Evolutionary conservation across 2,113 vertebrate species (phyloP).

Genomic region (Tragulus kanchil): DNA sequence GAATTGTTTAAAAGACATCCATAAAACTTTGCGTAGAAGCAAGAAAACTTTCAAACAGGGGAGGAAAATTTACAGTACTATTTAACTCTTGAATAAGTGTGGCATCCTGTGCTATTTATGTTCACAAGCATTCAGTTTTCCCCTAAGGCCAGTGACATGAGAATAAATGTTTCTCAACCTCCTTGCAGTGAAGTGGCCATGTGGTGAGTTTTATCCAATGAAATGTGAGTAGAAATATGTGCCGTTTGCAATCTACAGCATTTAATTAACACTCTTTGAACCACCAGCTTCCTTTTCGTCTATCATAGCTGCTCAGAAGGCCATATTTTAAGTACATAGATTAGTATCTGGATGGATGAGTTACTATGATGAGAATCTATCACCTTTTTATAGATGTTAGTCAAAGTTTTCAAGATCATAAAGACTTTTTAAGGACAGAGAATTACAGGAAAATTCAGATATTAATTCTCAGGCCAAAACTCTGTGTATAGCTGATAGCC

Average conservation of each 20-base stretch:
- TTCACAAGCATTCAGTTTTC: not conserved
- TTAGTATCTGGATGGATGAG: not conserved
- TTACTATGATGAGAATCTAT: not conserved
- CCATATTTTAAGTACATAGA: not conserved
- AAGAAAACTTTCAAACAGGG: constrained; percentile 14
- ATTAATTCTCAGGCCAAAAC: not conserved
- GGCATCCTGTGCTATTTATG: not conserved
- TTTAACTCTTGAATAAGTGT: not conserved
- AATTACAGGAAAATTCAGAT: not conserved
- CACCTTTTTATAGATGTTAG: not conserved
- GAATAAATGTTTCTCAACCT: not conserved
- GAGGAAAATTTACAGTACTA: not conserved
- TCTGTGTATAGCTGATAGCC: not conserved
- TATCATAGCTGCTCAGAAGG: accelerated
- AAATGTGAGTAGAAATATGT: not conserved
- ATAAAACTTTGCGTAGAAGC: constrained; percentile 59
- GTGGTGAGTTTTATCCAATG: not conserved
- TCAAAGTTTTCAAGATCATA: not conserved
- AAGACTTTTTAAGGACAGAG: not conserved
- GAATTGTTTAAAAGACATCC: constrained; percentile 62
- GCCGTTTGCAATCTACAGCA: not conserved
- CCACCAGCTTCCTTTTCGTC: not conserved
- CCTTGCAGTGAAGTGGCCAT: not conserved
- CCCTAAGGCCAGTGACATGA: not conserved
- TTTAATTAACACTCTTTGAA: not conserved